These are phyloP conservation scores for Sinotaia quadrata DNA, from an alignment of 2,888 invertebrate species.

Conservation along the genomic window DNA sequence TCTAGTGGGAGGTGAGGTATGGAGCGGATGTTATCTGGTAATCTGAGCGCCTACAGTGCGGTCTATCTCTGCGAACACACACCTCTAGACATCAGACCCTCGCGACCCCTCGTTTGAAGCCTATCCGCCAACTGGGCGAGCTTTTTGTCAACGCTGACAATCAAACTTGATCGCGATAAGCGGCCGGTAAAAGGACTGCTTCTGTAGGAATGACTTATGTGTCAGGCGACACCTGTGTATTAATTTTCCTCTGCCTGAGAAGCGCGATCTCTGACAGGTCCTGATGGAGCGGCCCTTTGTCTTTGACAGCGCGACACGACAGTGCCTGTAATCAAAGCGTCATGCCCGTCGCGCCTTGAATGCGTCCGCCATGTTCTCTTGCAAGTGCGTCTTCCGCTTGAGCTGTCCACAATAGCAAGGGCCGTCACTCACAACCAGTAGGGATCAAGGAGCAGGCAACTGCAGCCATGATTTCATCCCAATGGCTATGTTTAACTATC, in stretches of 20 bases:
- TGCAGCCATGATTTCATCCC: too few species aligned
- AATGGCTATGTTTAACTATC: too few species aligned
- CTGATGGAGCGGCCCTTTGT: conserved; percentile 7
- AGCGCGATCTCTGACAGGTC: conserved; percentile 5
- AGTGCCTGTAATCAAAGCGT: conserved; percentile 19
- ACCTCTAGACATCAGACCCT: conserved; percentile 12
- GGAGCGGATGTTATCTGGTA: conserved; percentile 13
- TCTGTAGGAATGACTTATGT: too few species aligned
- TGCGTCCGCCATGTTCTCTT: conserved; percentile 15
- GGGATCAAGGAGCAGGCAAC: neutral
- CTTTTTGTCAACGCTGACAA: conserved; percentile 23
- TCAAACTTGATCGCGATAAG: conserved; percentile 13
- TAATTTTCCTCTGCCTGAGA: conserved; percentile 17
- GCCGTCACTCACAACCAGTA: conserved; percentile 5
- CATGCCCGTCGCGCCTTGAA: neutral
- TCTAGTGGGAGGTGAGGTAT: too few species aligned
- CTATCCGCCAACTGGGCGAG: neutral
- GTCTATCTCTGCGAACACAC: conserved; percentile 11
- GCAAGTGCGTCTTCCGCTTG: conserved; percentile 11
- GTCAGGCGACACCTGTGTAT: conserved; percentile 22
- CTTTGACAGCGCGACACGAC: conserved; percentile 16
- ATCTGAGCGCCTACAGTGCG: conserved; percentile 9
- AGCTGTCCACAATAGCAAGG: conserved; percentile 1
- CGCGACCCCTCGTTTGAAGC: conserved; percentile 7
- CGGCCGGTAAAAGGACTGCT: too few species aligned